Conservation (phyloP, 2,113 vertebrate genomes). For the Ranitomeya variabilis region DNA sequence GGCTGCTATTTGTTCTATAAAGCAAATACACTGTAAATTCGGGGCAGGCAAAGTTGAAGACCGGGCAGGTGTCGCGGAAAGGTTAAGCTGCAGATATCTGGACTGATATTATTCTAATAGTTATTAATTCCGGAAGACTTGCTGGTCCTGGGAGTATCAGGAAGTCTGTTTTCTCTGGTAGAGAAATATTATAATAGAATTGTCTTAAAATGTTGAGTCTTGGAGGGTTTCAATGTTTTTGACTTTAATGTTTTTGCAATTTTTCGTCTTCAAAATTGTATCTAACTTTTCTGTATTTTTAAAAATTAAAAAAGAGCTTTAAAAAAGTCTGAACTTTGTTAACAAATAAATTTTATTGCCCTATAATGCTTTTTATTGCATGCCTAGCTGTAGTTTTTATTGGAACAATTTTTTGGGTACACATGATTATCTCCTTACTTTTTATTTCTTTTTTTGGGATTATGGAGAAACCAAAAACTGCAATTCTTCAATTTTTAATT, state of each 20-base stretch:
- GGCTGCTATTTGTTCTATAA: conserved; percentile 25
- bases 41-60: conserved; percentile 6
- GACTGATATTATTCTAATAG: not conserved
- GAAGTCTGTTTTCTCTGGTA: not conserved
- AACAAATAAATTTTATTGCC: no score
- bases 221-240: not conserved
- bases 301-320: no score
- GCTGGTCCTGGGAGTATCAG: not conserved
- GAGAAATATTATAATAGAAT: not conserved
- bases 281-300: no score
- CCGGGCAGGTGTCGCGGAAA: not conserved
- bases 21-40: conserved; percentile 13
- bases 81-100: not conserved
- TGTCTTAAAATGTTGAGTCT: not conserved
- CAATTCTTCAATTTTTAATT: no score
- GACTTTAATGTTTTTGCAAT: not conserved
- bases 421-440: no score
- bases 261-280: no score
- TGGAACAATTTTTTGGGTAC: no score
- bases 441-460: no score
- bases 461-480: no score
- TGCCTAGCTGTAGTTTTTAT: no score
- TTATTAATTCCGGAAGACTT: not conserved
- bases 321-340: no score
- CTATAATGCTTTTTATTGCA: no score